A percentile compares a stretch with the other conserved stretches of the same genome.
Conservation (phyloP, 1,140 invertebrate species). For the Dysdera silvatica region DNA sequence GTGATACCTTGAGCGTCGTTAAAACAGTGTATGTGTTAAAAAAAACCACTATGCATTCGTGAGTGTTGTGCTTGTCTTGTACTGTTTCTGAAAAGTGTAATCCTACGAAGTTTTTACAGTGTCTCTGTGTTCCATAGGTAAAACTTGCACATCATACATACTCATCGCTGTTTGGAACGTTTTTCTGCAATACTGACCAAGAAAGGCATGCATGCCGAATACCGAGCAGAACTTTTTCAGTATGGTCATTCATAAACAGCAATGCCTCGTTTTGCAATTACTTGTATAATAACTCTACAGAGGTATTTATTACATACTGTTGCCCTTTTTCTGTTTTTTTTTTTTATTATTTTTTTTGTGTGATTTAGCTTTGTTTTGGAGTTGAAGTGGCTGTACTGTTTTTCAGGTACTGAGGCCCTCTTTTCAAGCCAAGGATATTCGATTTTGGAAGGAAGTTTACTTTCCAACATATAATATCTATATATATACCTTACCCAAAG, state of each 20-base stretch:
- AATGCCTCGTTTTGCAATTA: conserved; percentile 71
- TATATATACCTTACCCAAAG: no score
- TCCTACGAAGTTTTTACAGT: no score
- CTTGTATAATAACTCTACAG: conserved; percentile 54
- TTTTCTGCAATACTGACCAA: conserved; percentile 80
- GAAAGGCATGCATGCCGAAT: conserved; percentile 63
- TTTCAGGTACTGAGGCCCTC: conserved; percentile 74
- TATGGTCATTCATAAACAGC: conserved; percentile 59
- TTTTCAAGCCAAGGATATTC: conserved; percentile 69
- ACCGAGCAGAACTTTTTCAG: conserved; percentile 65
- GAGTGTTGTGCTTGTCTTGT: no score
- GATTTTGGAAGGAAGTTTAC: conserved; percentile 78
- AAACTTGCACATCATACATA: conserved; percentile 91
- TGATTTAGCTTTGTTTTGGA: neutral
- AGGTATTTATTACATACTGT: conserved; percentile 37
- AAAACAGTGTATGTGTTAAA: no score
- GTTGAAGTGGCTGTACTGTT: conserved; percentile 10
- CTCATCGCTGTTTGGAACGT: conserved; percentile 93
- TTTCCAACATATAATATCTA: conserved; percentile 42
- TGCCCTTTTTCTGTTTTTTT: no score
- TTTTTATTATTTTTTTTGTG: neutral
- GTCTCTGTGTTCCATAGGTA: conserved; percentile 71
- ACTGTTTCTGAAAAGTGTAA: no score
- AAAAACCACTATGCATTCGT: no score
- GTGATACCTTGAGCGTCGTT: no score